A percentile compares a stretch with the other conserved stretches of the same genome.
These are phyloP conservation scores for Zaprionus capensis DNA, from an alignment of 1,140 invertebrate species.

Conservation along the genomic window DNA sequence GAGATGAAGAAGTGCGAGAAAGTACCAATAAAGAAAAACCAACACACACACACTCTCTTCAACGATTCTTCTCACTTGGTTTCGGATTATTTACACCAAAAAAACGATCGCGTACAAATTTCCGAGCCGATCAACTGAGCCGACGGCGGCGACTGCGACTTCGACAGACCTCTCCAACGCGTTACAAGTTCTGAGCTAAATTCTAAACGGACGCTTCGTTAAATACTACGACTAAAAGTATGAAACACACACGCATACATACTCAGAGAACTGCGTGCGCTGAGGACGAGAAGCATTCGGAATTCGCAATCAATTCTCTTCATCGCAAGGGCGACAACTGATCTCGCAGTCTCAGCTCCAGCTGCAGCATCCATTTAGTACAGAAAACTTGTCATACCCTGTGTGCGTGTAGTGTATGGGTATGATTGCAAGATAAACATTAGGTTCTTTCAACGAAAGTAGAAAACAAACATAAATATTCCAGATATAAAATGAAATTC, in stretches of 20 bases:
- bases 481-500: background rate
- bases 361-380: slow-evolving; percentile 45
- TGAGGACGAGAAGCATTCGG: slow-evolving; percentile 11
- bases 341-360: slow-evolving; percentile 3
- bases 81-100: background rate
- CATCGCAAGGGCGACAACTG: slow-evolving; percentile 16
- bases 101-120: slow-evolving; percentile 26
- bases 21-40: slow-evolving; percentile 39
- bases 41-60: slow-evolving; percentile 36
- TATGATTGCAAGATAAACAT: background rate
- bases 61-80: background rate
- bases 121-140: background rate
- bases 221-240: slow-evolving; percentile 56
- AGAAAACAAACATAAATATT: background rate
- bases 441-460: background rate
- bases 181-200: slow-evolving; percentile 68
- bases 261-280: background rate
- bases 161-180: slow-evolving; percentile 53
- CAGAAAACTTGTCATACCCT: slow-evolving; percentile 49
- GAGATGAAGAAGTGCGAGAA: slow-evolving; percentile 15
- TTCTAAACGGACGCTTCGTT: slow-evolving; percentile 76
- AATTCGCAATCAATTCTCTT: slow-evolving; percentile 7
- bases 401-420: background rate
- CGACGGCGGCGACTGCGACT: slow-evolving; percentile 10
- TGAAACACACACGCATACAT: slow-evolving; percentile 25